Conservation (phyloP, 1,140 invertebrate genomes). For the Chironomus tepperi region DNA sequence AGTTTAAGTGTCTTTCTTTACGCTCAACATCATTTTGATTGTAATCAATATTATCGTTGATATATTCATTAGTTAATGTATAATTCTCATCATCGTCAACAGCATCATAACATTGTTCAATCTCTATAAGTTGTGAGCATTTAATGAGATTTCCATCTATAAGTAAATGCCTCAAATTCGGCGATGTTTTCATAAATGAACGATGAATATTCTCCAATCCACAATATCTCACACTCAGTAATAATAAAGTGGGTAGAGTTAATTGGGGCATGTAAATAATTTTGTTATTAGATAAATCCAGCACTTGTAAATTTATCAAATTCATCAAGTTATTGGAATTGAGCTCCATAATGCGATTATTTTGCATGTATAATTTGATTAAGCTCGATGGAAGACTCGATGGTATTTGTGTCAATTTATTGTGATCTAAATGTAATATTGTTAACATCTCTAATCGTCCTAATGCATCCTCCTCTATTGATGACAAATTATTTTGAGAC, state of each 20-base stretch:
- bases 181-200: constrained; percentile 35
- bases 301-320: constrained; percentile 56
- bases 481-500: constrained; percentile 63
- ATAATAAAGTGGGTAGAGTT: constrained; percentile 32
- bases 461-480: constrained; percentile 78
- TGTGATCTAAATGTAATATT: constrained; percentile 70
- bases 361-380: constrained; percentile 50
- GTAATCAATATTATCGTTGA: constrained; percentile 13
- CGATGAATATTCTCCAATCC: constrained; percentile 35
- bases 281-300: constrained; percentile 43
- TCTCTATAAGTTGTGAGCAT: constrained; percentile 36
- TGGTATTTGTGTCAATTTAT: constrained; percentile 57
- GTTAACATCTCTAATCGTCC: constrained; percentile 70
- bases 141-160: constrained; percentile 38
- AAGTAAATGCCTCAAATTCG: constrained; percentile 35
- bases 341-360: constrained; percentile 53
- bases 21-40: not conserved
- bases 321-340: constrained; percentile 57
- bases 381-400: constrained; percentile 54
- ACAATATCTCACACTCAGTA: constrained; percentile 35
- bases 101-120: constrained; percentile 28
- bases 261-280: constrained; percentile 35
- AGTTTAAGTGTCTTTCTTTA: constrained; percentile 6
- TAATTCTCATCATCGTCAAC: not conserved
- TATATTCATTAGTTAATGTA: constrained; percentile 9